Base-by-base conservation (phyloP, 1,140 invertebrate species). In the Atopsyche davidsoni region DNA sequence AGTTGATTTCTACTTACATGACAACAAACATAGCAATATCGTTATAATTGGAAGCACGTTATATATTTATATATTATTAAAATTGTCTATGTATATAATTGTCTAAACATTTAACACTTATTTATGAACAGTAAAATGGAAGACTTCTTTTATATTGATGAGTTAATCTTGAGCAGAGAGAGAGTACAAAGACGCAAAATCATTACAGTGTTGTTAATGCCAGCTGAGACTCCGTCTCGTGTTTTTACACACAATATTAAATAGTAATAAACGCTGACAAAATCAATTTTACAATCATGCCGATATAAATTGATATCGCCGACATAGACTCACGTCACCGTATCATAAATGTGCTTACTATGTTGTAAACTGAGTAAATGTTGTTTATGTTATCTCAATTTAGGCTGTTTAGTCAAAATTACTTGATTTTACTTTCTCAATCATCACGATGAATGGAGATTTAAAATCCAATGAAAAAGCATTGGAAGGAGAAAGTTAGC, bases 121-220 rank as follows among this genome's bases (percentile, higher is more conserved):
- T 16, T 34, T 13, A 34, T n/a, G n/a, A n/a, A n/a, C n/a, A 34
- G n/a, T 34, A 34, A 34, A 34, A 34, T 34, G 32, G 32, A 34
- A 34, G 32, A 34, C 32, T 13, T 34, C 16, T 34, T 13, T 34
- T 13, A 13, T 13, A 16, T 34, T 11, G 25, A 34, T 13, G 32
- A 11, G 16, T 11, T 16, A 16, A 13, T 13, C 32, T 13, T 34
- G 3, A 34, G n/a, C 6, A 34, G 16, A 34, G 16, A 13, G 3
- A 34, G 32, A n/a, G 25, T 34, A 34, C 16, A 34, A 13, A 34
- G 16, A 13, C n/a, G 6, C 6, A n/a, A 6, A 28, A 28, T 6
- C 6, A 7, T 28, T 28, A 28, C n/a, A 34, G 3, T 3, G 16
- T 34, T 16, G 16, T 16, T 13, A 34, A 13, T 34, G 16, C 16